Evolutionary conservation across 2,888 invertebrate genomes (phyloP), one percentile per base, ranked within the genome.

Genomic region (Drosophila rubida): DNA sequence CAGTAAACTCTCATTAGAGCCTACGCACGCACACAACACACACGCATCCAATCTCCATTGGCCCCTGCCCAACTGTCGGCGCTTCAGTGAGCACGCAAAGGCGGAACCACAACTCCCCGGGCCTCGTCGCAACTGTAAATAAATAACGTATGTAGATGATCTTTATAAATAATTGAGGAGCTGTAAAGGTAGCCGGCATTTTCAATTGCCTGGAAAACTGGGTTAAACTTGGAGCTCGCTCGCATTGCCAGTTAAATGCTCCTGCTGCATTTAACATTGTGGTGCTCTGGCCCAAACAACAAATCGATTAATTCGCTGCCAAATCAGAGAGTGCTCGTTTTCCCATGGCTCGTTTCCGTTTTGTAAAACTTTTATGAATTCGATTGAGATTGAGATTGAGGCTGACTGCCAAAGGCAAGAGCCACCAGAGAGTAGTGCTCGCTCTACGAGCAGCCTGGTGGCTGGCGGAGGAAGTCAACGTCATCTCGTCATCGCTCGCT

Each of bases 281-380:
- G 57, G 46, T 67, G 30, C 4, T 67, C 39, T 23, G 57, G 19
- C 23, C 23, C 48, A 53, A 67, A 62, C 48, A 65, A 78, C 48
- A 65, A 78, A 82, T 86, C 84, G 80, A 85, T 82, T 76, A 48
- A 63, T 68, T 61, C 50, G 57, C 57, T 75, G 62, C 67, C 75
- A 85, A 81, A 73, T 85, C 82, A 65, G 44, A 65, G 74, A 41
- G 41, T 37, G 41, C 46, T 57, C 50, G 48, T 67, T 58, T 79
- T 80, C 65, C 80, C 74, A 73, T 65, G 58, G 58, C 64, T 67
- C 61, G 72, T 70, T 82, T 80, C 78, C 78, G 86, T 76, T 80
- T 44, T 67, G 51, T 66, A 71, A 63, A 80, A 83, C 46, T 80
- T 81, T 48, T 65, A 65, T 65, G 62, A 65, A 64, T 51, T 64